Percentiles rank a stretch among this genome's conserved stretches.
phyloP scores from a whole-genome alignment of 1,140 invertebrate genomes.

The Diachasma alloeum region DNA sequence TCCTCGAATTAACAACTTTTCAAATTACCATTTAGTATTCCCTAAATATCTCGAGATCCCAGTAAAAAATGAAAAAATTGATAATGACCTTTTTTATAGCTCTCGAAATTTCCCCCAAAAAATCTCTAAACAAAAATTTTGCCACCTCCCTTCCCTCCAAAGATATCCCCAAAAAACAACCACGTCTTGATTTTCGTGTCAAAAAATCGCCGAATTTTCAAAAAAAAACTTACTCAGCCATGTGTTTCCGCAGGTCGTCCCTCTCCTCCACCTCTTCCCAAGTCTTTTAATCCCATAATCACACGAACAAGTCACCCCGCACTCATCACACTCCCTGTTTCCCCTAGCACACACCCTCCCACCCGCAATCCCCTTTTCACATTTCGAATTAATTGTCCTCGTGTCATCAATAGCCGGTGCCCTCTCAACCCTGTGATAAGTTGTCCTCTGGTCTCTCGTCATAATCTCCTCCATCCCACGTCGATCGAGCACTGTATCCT shows the following conservation, averaged over 20 bases:
- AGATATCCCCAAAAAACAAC: no score
- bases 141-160: no score
- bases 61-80: no score
- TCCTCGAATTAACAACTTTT: background rate
- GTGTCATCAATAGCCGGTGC: slow-evolving; percentile 12
- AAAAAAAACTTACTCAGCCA: slow-evolving; percentile 57
- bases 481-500: slow-evolving; percentile 32
- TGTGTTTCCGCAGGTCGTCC: slow-evolving; percentile 39
- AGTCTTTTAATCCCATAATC: slow-evolving; percentile 15
- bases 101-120: no score
- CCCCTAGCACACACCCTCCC: background rate
- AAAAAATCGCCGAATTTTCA: background rate
- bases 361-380: background rate
- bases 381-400: background rate
- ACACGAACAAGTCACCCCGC: slow-evolving; percentile 25
- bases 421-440: slow-evolving; percentile 50
- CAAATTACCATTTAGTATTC: no score
- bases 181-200: no score
- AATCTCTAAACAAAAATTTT: no score
- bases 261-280: background rate
- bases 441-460: slow-evolving; percentile 57
- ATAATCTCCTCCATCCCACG: slow-evolving; percentile 53
- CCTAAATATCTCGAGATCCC: no score
- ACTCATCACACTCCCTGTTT: slow-evolving; percentile 28
- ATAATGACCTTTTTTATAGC: no score